A percentile compares a stretch with the other conserved stretches of the same genome.
Evolutionary conservation across 2,797 vertebrate species (phyloP).

Genomic region (Spondyliosoma cantharus): DNA sequence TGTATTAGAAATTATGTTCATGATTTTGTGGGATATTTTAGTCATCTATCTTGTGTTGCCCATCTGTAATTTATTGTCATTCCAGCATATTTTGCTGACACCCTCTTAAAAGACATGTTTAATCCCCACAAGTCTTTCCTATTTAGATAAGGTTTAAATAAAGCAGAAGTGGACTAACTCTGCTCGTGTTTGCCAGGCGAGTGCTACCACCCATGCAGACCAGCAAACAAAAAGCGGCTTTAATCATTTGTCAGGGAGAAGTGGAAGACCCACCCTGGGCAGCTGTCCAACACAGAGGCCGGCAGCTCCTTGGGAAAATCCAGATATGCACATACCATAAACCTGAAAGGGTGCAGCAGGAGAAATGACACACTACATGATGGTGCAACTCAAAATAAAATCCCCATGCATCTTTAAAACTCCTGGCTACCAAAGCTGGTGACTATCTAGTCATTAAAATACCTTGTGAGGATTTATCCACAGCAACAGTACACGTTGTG

Average conservation of each 20-base stretch:
- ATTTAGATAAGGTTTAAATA: slow-evolving; percentile 8
- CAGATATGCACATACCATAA: slow-evolving; percentile 55
- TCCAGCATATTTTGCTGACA: neutral
- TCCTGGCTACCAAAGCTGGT: neutral
- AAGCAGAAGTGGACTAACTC: slow-evolving; percentile 5
- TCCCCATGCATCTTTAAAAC: neutral
- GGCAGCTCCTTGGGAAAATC: slow-evolving; percentile 61
- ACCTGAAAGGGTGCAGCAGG: slow-evolving; percentile 33
- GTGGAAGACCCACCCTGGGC: slow-evolving; percentile 75
- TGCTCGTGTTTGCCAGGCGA: slow-evolving; percentile 43
- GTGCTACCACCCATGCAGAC: slow-evolving; percentile 15
- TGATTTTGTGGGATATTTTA: neutral
- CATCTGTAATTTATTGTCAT: neutral
- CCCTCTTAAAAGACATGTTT: neutral
- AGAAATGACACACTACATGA: neutral
- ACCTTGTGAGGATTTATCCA: slow-evolving; percentile 23
- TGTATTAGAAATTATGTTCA: neutral
- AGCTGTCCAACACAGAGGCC: slow-evolving; percentile 60
- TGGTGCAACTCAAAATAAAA: neutral
- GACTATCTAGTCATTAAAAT: slow-evolving; percentile 38
- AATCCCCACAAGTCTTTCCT: neutral
- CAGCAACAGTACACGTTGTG: neutral
- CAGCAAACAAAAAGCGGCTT: slow-evolving; percentile 64
- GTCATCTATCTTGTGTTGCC: neutral
- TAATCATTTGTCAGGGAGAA: slow-evolving; percentile 62